These are phyloP conservation scores for Halcyon malimbica DNA, from an alignment of 2,113 vertebrate species.

Conservation along the genomic window DNA sequence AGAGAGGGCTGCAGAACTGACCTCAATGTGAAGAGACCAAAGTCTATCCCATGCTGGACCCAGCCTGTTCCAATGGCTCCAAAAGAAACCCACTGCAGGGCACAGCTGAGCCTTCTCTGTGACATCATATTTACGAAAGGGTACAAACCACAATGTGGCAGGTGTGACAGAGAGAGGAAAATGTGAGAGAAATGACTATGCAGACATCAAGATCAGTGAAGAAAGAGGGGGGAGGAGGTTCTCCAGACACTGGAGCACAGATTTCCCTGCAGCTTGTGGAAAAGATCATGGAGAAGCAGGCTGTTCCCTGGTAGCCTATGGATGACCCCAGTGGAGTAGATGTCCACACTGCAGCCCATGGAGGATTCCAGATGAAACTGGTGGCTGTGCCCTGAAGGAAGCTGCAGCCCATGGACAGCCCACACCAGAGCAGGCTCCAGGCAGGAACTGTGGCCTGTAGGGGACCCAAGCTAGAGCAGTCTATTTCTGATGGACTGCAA, in stretches of 20 bases:
- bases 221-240: fast-evolving
- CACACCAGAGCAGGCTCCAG: background rate
- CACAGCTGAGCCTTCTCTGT: background rate
- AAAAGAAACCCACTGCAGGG: background rate
- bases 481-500: background rate
- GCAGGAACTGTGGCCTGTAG: background rate
- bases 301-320: background rate
- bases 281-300: background rate
- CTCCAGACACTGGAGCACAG: fast-evolving
- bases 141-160: background rate
- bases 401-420: background rate
- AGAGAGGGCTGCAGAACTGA: background rate
- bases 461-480: fast-evolving
- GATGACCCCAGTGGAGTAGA: background rate
- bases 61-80: fast-evolving
- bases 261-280: background rate
- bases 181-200: background rate
- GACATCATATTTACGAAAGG: background rate
- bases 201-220: background rate
- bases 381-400: background rate
- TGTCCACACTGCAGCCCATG: background rate
- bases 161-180: background rate
- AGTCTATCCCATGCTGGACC: fast-evolving
- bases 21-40: background rate
- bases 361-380: fast-evolving